Evolutionary conservation across 2,113 vertebrate genomes (phyloP), one percentile per base, ranked within the genome.

Genomic region (Diphyllodes magnificus): DNA sequence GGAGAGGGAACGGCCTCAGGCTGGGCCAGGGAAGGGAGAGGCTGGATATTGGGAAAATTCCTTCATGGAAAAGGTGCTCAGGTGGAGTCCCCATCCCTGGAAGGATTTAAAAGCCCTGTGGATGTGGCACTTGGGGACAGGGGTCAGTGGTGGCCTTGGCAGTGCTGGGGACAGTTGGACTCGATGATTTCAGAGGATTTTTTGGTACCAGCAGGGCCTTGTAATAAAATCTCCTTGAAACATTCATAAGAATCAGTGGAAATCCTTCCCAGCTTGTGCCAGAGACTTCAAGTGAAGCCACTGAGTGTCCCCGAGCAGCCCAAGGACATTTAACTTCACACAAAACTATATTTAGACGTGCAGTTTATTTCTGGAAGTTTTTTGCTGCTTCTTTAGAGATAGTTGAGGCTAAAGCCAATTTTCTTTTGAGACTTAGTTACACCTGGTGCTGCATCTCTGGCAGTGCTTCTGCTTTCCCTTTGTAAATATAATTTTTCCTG

Each of bases 221-320:
- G n/a, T 15, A 16, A 39, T 9, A 4, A 70, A 25, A 45, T 31
- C 70, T 42, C 23, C 56, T 8, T 45, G 44, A 70, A 44, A 61
- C 25, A 10, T 44, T 39, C 18, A 0, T 0, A 7, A 53, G 10
- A 40, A 28, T 30, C 1, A 1, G 45, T 45, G 69, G 57, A 81
- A 73, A 90, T 81, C 47, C 68, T 72, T 83, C 49, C 84, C n/a
- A 60, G 37, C 31, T 72, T 11, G 6, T 35, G 18, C 42, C 72
- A 73, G 68, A 44, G 50, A 6, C 56, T 61, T 42, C 37, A 69
- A 7, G 54, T 51, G 8, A 60, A 84, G 73, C 33, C 64, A 33
- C 45, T 0, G 6, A 51, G 45, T 18, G 18, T 82, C 44, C 68
- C 76, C 22, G 27, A 65, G 60, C 45, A 13, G 47, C 45, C 57